A percentile compares a stretch with the other conserved stretches of the same genome.
Evolutionary conservation across 1,140 invertebrate genomes (phyloP).

Genomic region (Euwallacea fornicatus): DNA sequence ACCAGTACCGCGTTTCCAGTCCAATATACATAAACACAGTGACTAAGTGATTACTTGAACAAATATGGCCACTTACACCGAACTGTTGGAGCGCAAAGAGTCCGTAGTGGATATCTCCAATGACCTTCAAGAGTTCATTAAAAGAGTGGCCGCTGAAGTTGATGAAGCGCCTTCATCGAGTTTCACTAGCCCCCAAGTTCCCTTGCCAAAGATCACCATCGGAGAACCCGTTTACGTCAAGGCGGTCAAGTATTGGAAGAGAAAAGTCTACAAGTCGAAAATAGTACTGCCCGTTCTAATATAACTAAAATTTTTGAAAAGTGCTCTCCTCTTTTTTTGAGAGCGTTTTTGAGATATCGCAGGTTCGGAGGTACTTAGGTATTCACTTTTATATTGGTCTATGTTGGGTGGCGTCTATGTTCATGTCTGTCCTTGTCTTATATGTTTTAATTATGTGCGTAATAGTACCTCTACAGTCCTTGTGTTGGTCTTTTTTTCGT

Average conservation of each 20-base stretch:
- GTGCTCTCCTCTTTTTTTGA: conserved; percentile 20
- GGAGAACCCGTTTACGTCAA: conserved; percentile 47
- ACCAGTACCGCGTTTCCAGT: background rate
- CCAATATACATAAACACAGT: background rate
- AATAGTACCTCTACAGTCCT: background rate
- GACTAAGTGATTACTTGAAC: background rate
- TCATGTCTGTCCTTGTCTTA: conserved; percentile 21
- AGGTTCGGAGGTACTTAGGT: conserved; percentile 29
- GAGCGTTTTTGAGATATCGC: conserved; percentile 21
- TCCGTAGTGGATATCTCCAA: conserved; percentile 27
- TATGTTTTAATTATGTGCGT: conserved; percentile 9
- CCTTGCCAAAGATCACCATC: conserved; percentile 41
- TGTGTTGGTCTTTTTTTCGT: background rate
- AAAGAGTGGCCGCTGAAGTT: conserved; percentile 26
- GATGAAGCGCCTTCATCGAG: conserved; percentile 10
- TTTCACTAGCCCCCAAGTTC: conserved; percentile 17
- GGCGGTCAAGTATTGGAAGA: conserved; percentile 51
- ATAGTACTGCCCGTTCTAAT: conserved; percentile 47
- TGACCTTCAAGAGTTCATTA: conserved; percentile 36
- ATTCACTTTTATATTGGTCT: conserved; percentile 13
- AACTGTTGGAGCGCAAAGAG: conserved; percentile 17
- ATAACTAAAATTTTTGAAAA: conserved; percentile 13
- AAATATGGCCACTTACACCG: conserved; percentile 26
- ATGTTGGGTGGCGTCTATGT: conserved; percentile 18
- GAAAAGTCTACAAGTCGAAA: conserved; percentile 50